These are phyloP conservation scores for Actinemys pallida DNA, from an alignment of 2,113 vertebrate genomes.

Conservation along the genomic window DNA sequence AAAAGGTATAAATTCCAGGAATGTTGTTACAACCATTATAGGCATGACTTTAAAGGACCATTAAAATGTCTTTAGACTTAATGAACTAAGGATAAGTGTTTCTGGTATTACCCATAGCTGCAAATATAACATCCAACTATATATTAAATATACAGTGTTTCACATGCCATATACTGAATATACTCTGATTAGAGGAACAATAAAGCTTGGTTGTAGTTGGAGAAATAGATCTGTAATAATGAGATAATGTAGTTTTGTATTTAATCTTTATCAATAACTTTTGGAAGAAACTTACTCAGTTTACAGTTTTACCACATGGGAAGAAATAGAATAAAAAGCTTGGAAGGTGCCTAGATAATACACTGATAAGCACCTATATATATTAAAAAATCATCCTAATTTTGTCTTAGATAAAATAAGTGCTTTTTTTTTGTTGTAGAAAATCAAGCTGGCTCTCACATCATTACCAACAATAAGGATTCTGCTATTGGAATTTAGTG, in stretches of 20 bases:
- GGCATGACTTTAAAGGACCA: constrained; percentile 20
- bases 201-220: neutral
- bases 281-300: neutral
- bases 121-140: neutral
- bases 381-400: neutral
- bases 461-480: neutral
- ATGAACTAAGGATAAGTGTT: constrained; percentile 36
- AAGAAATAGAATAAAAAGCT: neutral
- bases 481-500: neutral
- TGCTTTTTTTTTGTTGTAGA: neutral
- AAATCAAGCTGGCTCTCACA: neutral
- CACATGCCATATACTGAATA: neutral
- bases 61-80: neutral
- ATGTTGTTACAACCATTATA: neutral
- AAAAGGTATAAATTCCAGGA: neutral
- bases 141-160: neutral
- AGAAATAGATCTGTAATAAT: neutral
- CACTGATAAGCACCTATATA: neutral
- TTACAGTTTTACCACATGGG: neutral
- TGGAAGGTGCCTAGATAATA: neutral
- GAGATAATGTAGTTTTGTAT: neutral
- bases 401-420: neutral
- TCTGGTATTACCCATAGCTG: constrained; percentile 6
- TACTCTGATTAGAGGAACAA: constrained; percentile 19
- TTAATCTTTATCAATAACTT: neutral